Evolutionary conservation across 2,797 vertebrate genomes (phyloP).

Genomic region (Cuculus canorus): DNA sequence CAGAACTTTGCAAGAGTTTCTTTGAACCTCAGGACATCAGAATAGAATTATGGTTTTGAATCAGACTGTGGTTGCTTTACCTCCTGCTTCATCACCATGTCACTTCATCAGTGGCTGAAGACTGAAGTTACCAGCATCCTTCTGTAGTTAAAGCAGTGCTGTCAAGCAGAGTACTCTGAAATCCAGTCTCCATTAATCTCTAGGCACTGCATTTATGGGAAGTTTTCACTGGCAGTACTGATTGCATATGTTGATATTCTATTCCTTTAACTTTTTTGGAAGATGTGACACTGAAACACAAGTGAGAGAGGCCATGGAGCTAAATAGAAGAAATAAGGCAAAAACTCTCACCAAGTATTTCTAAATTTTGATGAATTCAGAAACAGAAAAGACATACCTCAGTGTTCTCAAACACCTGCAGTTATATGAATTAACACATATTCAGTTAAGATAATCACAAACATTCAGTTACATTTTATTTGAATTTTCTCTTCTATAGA

Average conservation of each 20-base stretch:
- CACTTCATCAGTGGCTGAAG: neutral
- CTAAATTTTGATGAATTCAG: neutral
- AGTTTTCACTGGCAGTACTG: neutral
- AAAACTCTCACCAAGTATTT: neutral
- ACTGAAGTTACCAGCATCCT: neutral
- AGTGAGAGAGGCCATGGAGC: fast-evolving
- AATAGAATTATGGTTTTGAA: neutral
- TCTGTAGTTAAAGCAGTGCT: neutral
- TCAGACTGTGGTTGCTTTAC: neutral
- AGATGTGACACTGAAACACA: neutral
- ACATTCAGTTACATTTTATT: neutral
- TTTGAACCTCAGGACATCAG: neutral
- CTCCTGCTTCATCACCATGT: neutral
- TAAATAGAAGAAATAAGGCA: neutral
- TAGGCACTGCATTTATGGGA: neutral
- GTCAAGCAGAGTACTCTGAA: neutral
- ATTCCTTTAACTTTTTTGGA: neutral
- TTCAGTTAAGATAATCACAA: neutral
- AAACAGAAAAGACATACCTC: neutral
- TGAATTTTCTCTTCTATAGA: neutral
- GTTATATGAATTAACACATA: neutral
- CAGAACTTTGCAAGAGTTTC: neutral
- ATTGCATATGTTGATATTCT: neutral
- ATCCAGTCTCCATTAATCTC: neutral
- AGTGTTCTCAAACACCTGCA: neutral